phyloP scores from a whole-genome alignment of 1,140 invertebrate species.

The Periplaneta americana region DNA sequence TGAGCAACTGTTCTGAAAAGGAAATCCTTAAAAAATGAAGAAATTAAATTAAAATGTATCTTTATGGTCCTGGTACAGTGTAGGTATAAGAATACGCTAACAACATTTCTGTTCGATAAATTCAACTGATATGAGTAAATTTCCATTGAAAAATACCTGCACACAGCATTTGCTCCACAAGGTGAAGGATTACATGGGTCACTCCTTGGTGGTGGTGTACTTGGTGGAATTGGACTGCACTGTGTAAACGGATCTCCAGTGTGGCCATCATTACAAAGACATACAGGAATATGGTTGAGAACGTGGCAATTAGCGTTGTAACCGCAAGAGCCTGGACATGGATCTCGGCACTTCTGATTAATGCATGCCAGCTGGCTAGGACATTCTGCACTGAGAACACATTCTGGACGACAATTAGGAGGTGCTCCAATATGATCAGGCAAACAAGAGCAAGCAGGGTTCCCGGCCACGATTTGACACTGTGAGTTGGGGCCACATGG shows the following conservation, averaged over 20 bases:
- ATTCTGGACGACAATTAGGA: slow-evolving; percentile 68
- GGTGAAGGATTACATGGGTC: slow-evolving; percentile 68
- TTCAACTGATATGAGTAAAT: neutral
- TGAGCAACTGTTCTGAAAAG: too few species aligned
- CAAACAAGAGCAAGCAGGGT: slow-evolving; percentile 71
- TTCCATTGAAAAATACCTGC: slow-evolving; percentile 38
- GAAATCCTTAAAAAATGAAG: too few species aligned
- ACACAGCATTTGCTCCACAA: slow-evolving; percentile 72
- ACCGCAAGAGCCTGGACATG: slow-evolving; percentile 69
- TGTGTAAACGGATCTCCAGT: slow-evolving; percentile 72
- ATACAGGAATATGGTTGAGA: slow-evolving; percentile 67
- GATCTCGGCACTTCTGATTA: slow-evolving; percentile 66
- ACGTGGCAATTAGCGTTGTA: slow-evolving; percentile 65
- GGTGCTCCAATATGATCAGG: slow-evolving; percentile 68
- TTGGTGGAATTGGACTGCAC: slow-evolving; percentile 49
- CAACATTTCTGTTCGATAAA: too few species aligned
- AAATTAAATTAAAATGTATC: too few species aligned
- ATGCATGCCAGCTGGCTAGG: slow-evolving; percentile 63
- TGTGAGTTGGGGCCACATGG: slow-evolving; percentile 78
- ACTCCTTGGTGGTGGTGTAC: neutral
- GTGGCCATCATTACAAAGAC: slow-evolving; percentile 62
- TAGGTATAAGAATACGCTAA: too few species aligned
- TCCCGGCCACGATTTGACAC: slow-evolving; percentile 63
- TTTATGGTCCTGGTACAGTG: too few species aligned
- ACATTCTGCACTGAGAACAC: slow-evolving; percentile 66